Base-by-base conservation (phyloP, 2,113 vertebrate genomes). In the Penelope pileata region DNA sequence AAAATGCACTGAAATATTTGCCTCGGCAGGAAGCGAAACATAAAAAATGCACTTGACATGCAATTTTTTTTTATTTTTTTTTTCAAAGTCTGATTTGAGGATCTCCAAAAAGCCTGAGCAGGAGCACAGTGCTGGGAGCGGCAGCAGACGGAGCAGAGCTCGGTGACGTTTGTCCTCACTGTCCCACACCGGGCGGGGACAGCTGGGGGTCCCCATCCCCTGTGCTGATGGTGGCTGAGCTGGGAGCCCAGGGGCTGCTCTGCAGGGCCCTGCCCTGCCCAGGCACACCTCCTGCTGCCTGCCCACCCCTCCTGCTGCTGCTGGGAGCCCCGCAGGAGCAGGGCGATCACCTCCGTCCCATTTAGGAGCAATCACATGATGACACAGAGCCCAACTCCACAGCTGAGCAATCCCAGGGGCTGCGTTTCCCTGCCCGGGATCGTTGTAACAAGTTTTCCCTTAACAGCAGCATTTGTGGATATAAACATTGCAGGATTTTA, bases 1-100 rank as follows among this genome's bases (percentile, higher is more conserved):
- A 91, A 92, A 92, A 73, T 42, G 86, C 83, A 19, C 89, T 36
- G 89, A 94, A 93, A 85, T 76, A 85, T 92, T 94, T 94, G 84
- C 58, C 91, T 89, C 64, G 87, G 69, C 17, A 79, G 86, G 91
- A 94, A 94, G 87, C 0, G 32, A 24, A 67, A 50, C 58, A 27
- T 18, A 93, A 92, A 94, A n/a, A 95, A 94, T 36, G 84, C 18
- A 91, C 89, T 90, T 12, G 79, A 87, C 34, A 9, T 3, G 93
- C 91, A 76, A 32, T 59, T 86, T 58, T 32, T 19, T 17, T 18
- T 63, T 34, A 6, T 32, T 68, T 51, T 45, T 14, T 24, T n/a
- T 42, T 26, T 24, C 17, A 36, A 82, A 92, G 51, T 72, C 77
- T 79, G 74, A 64, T 12, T 9, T 5, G 58, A 83, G 62, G 70